Base-by-base conservation (phyloP, 2,113 vertebrate species). In the Notarius lentiginosus region DNA sequence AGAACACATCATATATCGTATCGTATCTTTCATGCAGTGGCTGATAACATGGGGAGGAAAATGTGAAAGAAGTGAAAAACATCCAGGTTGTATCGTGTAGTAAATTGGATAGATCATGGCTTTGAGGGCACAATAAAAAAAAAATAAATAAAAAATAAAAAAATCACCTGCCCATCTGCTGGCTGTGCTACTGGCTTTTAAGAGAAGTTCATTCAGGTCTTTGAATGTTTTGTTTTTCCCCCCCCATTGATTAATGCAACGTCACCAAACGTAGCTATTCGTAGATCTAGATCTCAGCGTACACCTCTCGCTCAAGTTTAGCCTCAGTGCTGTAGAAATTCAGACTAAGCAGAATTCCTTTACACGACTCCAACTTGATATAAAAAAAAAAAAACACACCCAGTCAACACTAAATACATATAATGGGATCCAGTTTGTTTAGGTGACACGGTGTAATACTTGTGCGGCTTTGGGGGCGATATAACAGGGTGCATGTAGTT, bases 341-440 rank as follows among this genome's bases (percentile, higher is more conserved):
- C 41, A 41, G 51, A 53, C 51, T 53, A 11, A 10, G 51, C 55
- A 56, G 55, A 56, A 56, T 56, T 56, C 10, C 55, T 56, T 12
- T 56, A 56, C 55, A 56, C 55, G 14, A 56, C 1, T 51, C 10
- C 9, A 49, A 49, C 47, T 47, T 76, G 72, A 49, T 24, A 76
- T 4, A 79, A 27, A 7, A 55, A 55, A 2, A 55, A 34, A 58
- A 53, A 47, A 12, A 58, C 53, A 24, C 79, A 73, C 55, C 55
- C 61, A 34, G 75, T 73, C 65, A 53, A 27, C 61, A 68, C 22
- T 75, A 72, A 88, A 51, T n/a, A 51, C 56, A 58, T n/a, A 79
- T 24, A 72, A 34, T 4, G 30, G 53, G 61, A 49, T 47, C 10
- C 20, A 34, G 63, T 18, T 6, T 1, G 51, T 84, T 76, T 65